Evolutionary conservation across 2,888 invertebrate genomes (phyloP), one percentile per base, ranked within the genome.

Genomic region (Mermis nigrescens): DNA sequence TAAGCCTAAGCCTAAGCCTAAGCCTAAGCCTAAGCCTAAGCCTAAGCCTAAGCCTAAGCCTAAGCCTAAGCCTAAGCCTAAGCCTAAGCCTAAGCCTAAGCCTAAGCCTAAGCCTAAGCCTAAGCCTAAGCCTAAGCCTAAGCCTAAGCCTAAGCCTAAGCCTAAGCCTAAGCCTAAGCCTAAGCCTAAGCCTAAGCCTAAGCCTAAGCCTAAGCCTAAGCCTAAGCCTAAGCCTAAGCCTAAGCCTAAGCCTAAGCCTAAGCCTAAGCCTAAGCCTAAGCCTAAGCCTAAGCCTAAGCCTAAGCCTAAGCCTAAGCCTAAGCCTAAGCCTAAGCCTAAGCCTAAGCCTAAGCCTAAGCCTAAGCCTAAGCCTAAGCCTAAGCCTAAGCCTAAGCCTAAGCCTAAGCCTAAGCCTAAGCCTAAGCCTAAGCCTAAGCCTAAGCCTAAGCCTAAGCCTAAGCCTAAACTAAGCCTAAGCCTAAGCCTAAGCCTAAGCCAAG

Each of bases 261-360:
- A 48, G 51, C 51, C 51, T 48, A 48, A 48, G 51, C 51, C 51
- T 48, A 48, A 48, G 51, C 51, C 51, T 48, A 48, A 48, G 51
- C 51, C 51, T 48, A 48, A 48, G 51, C 51, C 51, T 48, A 48
- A 48, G 51, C 51, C 51, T 48, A 48, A 48, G 51, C 51, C 51
- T 48, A 48, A 48, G 51, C 51, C 51, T 48, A 48, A 48, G 51
- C 51, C 51, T 48, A 24, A 48, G 51, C 51, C 26, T 24, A 48
- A 48, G 51, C 24, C 51, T 48, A 22, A 48, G 51, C 51, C 51
- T 48, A 48, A 48, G 51, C 51, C 51, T 48, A 48, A 48, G 51
- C 51, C 51, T 48, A 24, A 48, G 51, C 51, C 51, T 48, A 22
- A 48, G 51, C 51, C 51, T 48, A 48, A 48, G 51, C 51, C 51